These are phyloP conservation scores for Tridacna gigas DNA, from an alignment of 2,888 invertebrate species.

Conservation along the genomic window DNA sequence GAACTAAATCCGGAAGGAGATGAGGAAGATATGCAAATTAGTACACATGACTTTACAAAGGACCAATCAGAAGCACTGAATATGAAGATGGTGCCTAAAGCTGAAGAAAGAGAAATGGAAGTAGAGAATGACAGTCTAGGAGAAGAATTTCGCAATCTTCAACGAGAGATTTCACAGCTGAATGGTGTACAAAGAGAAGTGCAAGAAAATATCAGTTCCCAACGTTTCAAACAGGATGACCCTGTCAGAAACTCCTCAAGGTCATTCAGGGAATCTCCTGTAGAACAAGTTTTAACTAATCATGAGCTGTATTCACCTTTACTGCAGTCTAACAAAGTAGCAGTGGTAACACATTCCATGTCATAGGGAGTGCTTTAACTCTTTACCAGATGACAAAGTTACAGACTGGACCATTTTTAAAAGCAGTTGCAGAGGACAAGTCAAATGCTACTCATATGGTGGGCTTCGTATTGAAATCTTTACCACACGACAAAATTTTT, in stretches of 20 bases:
- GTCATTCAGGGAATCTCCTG: slow-evolving; percentile 35
- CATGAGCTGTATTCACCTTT: slow-evolving; percentile 53
- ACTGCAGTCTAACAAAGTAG: slow-evolving; percentile 41
- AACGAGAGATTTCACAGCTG: slow-evolving; percentile 4
- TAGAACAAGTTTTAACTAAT: slow-evolving; percentile 49
- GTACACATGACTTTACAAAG: slow-evolving; percentile 34
- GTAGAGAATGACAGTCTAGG: slow-evolving; percentile 2
- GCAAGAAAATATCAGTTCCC: not conserved
- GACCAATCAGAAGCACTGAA: slow-evolving; percentile 62
- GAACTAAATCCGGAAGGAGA: slow-evolving; percentile 38
- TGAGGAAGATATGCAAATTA: slow-evolving; percentile 61
- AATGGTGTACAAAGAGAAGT: slow-evolving; percentile 12
- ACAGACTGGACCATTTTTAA: not conserved
- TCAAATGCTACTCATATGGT: no score
- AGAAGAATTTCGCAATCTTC: slow-evolving; percentile 17
- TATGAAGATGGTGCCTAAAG: slow-evolving; percentile 57
- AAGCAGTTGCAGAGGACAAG: no score
- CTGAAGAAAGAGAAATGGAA: slow-evolving; percentile 11
- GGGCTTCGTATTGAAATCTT: no score
- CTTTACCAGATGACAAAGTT: not conserved
- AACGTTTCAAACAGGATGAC: slow-evolving; percentile 32
- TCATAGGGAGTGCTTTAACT: slow-evolving; percentile 30
- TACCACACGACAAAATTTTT: no score
- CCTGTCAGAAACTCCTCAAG: slow-evolving; percentile 26
- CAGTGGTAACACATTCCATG: slow-evolving; percentile 65